phyloP scores from a whole-genome alignment of 2,888 invertebrate species.

The Branchipolynoe longqiensis region DNA sequence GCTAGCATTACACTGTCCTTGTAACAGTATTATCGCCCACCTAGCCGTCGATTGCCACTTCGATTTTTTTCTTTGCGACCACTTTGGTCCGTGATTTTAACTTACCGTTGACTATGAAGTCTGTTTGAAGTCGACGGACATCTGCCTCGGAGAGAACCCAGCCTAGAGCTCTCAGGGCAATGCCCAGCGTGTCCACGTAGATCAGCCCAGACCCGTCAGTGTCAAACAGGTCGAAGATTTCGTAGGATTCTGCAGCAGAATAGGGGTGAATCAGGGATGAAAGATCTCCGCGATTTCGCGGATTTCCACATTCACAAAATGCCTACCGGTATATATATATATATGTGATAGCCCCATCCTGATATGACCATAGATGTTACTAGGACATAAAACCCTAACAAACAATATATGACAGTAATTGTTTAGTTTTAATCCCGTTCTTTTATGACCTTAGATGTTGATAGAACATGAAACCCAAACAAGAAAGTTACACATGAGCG shows the following conservation, averaged over 20 bases:
- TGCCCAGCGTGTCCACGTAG: slow-evolving; percentile 11
- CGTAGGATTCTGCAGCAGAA: slow-evolving; percentile 23
- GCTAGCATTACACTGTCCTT: no score
- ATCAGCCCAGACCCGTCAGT: slow-evolving; percentile 26
- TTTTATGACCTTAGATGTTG: no score
- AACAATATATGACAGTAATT: background rate
- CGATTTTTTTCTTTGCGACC: no score
- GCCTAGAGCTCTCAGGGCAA: slow-evolving; percentile 20
- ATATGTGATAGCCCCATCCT: background rate
- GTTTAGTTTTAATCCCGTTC: no score
- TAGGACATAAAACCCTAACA: no score
- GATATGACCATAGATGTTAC: no score
- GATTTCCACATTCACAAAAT: background rate
- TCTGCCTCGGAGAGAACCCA: slow-evolving; percentile 46
- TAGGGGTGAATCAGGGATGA: no score
- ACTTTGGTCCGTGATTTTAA: no score
- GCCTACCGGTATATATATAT: background rate
- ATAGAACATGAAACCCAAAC: no score
- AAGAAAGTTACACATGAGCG: no score
- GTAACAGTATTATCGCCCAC: no score
- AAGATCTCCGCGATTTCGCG: background rate
- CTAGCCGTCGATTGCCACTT: no score
- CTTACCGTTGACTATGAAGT: slow-evolving; percentile 27
- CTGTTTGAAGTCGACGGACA: background rate
- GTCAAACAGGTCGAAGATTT: slow-evolving; percentile 44